Percentiles rank a stretch among this genome's conserved stretches.
Evolutionary conservation across 2,113 vertebrate genomes (phyloP).

Genomic region (Antechinus flavipes): DNA sequence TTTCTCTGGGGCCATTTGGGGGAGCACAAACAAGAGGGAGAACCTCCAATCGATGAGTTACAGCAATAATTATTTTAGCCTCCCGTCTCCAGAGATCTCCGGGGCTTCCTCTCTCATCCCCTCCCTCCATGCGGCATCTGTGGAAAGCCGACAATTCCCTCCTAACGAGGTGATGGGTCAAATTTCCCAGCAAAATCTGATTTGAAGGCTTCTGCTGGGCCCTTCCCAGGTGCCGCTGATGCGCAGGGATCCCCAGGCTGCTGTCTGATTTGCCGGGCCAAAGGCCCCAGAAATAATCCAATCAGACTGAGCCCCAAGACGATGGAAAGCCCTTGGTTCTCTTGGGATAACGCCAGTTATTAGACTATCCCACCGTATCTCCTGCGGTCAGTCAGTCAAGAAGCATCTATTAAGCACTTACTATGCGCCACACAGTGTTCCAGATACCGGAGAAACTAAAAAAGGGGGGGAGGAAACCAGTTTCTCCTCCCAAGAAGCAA

Average conservation of each 20-base stretch:
- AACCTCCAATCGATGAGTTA: slow-evolving; percentile 1
- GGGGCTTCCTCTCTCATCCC: slow-evolving; percentile 56
- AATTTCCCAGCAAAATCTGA: slow-evolving; percentile 75
- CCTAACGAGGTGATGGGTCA: slow-evolving; percentile 56
- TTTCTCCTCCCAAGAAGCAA: neutral
- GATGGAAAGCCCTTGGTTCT: neutral
- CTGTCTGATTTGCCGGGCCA: slow-evolving; percentile 43
- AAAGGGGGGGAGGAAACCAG: neutral
- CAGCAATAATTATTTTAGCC: slow-evolving; percentile 20
- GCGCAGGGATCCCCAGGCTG: slow-evolving; percentile 15
- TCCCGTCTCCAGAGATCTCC: neutral
- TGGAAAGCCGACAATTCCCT: slow-evolving; percentile 60
- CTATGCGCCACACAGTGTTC: neutral
- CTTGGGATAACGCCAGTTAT: neutral
- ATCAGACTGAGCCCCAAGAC: neutral
- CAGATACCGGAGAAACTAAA: neutral
- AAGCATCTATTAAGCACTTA: neutral
- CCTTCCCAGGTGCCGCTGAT: slow-evolving; percentile 38
- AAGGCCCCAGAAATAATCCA: neutral
- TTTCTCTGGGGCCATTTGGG: slow-evolving; percentile 52
- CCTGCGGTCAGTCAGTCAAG: neutral
- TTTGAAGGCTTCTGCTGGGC: slow-evolving; percentile 61
- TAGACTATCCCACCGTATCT: neutral
- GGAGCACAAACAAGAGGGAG: neutral
- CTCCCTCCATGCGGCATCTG: slow-evolving; percentile 62